Conservation (phyloP, 2,797 vertebrate genomes). For the Podarcis siculus region DNA sequence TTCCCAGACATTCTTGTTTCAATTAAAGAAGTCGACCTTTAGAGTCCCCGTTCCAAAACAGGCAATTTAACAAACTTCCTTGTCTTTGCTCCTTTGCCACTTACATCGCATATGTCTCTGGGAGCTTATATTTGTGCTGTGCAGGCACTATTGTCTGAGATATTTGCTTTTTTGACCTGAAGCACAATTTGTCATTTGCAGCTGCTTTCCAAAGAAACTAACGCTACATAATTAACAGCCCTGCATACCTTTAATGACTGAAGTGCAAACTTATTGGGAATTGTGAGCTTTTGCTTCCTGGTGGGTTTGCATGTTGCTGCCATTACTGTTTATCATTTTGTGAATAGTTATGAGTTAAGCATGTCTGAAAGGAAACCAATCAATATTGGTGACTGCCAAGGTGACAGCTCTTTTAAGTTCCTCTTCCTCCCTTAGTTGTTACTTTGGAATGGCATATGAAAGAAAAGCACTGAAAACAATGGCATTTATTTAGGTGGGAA, state of each 20-base stretch:
- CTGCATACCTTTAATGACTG: conserved; percentile 35
- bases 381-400: conserved; percentile 3
- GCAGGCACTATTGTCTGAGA: neutral
- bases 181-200: conserved; percentile 55
- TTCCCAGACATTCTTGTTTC: conserved; percentile 23
- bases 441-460: neutral
- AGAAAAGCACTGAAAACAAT: conserved; percentile 26
- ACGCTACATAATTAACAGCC: conserved; percentile 56
- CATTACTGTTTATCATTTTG: neutral
- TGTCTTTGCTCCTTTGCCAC: conserved; percentile 5
- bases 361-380: neutral
- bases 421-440: neutral
- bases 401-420: neutral
- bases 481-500: conserved; percentile 11
- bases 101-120: neutral
- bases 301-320: conserved; percentile 37
- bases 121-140: conserved; percentile 21
- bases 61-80: conserved; percentile 15
- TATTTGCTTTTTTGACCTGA: conserved; percentile 53
- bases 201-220: conserved; percentile 42
- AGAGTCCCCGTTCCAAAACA: neutral
- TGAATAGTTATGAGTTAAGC: neutral
- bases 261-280: conserved; percentile 25
- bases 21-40: conserved; percentile 29
- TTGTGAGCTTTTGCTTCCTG: conserved; percentile 27